Evolutionary conservation across 92 coral and sea anemone species (phyloP), one percentile per base, ranked within the genome.

Genomic region (Scolanthus callimorphus): DNA sequence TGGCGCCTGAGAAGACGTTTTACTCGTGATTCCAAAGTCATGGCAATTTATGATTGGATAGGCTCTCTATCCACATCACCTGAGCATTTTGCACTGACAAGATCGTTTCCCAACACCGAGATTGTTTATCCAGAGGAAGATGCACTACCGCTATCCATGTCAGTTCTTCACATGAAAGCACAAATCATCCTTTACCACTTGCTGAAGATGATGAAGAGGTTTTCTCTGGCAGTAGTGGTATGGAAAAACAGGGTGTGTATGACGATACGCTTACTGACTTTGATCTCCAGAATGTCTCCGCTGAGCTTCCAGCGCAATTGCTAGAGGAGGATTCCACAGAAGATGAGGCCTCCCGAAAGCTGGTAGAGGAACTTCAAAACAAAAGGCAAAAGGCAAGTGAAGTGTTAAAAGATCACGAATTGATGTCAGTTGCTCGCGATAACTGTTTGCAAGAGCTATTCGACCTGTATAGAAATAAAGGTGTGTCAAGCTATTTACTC

Each of bases 381-480:
- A 69, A 43, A 27, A 56, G 67, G 45, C 25, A 9, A 46, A 29
- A 31, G 11, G 44, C n/a, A 39, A 25, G 47, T 20, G 44, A 70
- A n/a, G n/a, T n/a, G n/a, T n/a, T n/a, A n/a, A n/a, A n/a, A n/a
- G n/a, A n/a, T n/a, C n/a, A n/a, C n/a, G n/a, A n/a, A n/a, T n/a
- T n/a, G n/a, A n/a, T n/a, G n/a, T 12, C 31, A 11, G 17, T 44
- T 28, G 58, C 27, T 44, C 78, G 61, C 27, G 66, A 69, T 44
- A 70, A 70, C 53, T 55, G 68, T 38, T 57, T 65, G 20, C 48
- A 74, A 11, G 51, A n/a, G n/a, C n/a, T n/a, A n/a, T n/a, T n/a
- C n/a, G n/a, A n/a, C n/a, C n/a, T n/a, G n/a, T n/a, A n/a, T n/a
- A n/a, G n/a, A n/a, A n/a, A n/a, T n/a, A n/a, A n/a, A n/a, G n/a